Base-by-base conservation (phyloP, 2,888 invertebrate genomes). In the Zygothrica quintamaculata region DNA sequence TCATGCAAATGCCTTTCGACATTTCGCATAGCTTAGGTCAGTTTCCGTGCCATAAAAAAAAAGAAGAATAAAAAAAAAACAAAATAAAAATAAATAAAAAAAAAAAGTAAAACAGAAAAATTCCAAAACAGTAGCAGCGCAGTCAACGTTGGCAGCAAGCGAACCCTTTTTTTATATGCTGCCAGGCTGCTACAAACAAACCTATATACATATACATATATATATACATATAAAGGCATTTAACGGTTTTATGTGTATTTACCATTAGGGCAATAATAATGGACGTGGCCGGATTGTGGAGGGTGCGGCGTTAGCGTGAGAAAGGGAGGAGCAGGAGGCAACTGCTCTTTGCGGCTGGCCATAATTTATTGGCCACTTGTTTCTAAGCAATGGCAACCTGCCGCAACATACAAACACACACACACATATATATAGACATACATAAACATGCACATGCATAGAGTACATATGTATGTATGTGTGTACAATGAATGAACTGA, bases 281-380 rank as follows among this genome's bases (percentile, higher is more conserved):
- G 84, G 18, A 22, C 18, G 84, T 86, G 84, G 18, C 2, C 18
- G 18, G 18, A 22, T 22, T 22, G 18, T 22, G 18, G 18, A 22
- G 18, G 18, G 18, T n/a, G n/a, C 18, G 5, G 2, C 5, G 18
- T 5, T 22, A 22, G 18, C 5, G 2, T 2, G 18, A 22, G 18
- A 5, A 5, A 5, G 18, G 18, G 56, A 65, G 69, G 74, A 22
- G 18, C 3, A 5, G 18, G 18, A 5, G 56, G 66, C 65, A 71
- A 59, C 73, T 51, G 56, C 69, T 72, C 68, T 66, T 65, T 78
- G 72, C 43, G 80, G 74, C 67, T 74, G 77, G 57, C 74, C 85
- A 84, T 87, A 81, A 81, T 81, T 81, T 81, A 81, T 81, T 81
- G 87, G 87, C 81, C 87, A 81, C 84, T 81, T 81, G 81, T 81